Evolutionary conservation across 2,888 invertebrate species (phyloP), one percentile per base, ranked within the genome.

Genomic region (Caenorhabditis sp.): DNA sequence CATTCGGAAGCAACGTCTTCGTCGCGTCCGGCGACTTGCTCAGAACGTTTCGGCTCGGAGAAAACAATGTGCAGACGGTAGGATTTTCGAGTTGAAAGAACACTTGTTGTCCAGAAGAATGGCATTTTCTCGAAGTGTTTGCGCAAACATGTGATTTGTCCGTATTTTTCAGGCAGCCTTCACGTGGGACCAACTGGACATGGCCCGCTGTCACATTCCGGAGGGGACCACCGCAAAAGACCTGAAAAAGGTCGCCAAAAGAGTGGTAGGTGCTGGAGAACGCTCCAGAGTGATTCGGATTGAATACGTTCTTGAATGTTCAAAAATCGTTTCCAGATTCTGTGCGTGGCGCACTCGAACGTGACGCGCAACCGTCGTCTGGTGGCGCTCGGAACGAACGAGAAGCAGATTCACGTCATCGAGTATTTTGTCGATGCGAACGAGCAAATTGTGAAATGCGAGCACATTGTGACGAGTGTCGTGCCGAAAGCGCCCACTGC

Each of bases 401-500:
- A 71, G 9, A 83, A 83, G 46, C 58, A 70, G 30, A 56, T 78
- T 8, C 63, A 80, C 30, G 50, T 83, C 17, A 70, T 78, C n/a
- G 63, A 76, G n/a, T 68, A 68, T 20, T 59, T 59, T 11, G 7
- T 30, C n/a, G 59, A 68, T 43, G 11, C 30, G 20, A 41, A 50
- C 4, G 58, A 37, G n/a, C 22, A 26, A 0, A 39, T 68, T 22
- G 26, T 50, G 2, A 46, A 32, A 43, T 15, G 20, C 1, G 52
- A 58, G 24, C 70, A 71, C 22, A 27, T 76, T 8, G 39, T 76
- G 0, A 32, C 76, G 1, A 58, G 41, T 7, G 48, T 52, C 35
- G 53, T 75, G 9, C 81, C 83, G 13, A 81, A 82, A 53, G 81
- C 81, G 9, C 83, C 83, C 50, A 83, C 83, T 0, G 74, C 79